Conservation (phyloP, 2,888 invertebrate genomes). For the Tolmerus cingulatus region DNA sequence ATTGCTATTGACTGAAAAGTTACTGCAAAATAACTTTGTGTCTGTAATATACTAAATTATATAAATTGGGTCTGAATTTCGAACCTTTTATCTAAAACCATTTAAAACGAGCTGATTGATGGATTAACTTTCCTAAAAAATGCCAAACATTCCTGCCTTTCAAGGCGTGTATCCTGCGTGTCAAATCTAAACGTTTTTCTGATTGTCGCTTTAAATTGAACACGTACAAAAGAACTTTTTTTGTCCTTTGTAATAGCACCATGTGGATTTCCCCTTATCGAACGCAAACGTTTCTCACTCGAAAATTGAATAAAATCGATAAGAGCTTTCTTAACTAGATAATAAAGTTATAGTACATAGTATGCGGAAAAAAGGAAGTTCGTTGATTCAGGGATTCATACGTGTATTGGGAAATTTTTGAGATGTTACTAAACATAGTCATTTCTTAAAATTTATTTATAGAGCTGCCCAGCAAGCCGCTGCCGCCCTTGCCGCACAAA, state of each 20-base stretch:
- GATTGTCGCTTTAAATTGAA: background rate
- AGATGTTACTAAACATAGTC: slow-evolving; percentile 18
- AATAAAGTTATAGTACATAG: background rate
- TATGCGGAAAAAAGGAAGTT: background rate
- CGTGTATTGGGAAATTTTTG: background rate
- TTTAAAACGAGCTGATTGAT: background rate
- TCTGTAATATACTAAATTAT: background rate
- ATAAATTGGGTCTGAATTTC: background rate
- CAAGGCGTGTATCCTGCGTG: background rate
- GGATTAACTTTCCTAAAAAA: background rate
- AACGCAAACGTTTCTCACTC: background rate
- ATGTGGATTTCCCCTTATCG: background rate
- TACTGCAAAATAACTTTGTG: too few relatives aligned
- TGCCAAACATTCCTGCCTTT: background rate
- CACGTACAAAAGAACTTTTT: background rate
- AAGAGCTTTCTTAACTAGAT: slow-evolving; percentile 24
- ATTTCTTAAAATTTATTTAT: slow-evolving; percentile 53
- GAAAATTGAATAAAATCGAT: slow-evolving; percentile 32
- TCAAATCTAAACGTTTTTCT: background rate
- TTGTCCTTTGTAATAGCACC: background rate
- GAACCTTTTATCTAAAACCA: background rate
- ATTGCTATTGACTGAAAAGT: too few relatives aligned
- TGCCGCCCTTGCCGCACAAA: slow-evolving; percentile 66
- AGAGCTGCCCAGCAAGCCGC: slow-evolving; percentile 68
- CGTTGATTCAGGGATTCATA: background rate